Conservation (phyloP, 2,113 vertebrate genomes). For the Platichthys stellatus region DNA sequence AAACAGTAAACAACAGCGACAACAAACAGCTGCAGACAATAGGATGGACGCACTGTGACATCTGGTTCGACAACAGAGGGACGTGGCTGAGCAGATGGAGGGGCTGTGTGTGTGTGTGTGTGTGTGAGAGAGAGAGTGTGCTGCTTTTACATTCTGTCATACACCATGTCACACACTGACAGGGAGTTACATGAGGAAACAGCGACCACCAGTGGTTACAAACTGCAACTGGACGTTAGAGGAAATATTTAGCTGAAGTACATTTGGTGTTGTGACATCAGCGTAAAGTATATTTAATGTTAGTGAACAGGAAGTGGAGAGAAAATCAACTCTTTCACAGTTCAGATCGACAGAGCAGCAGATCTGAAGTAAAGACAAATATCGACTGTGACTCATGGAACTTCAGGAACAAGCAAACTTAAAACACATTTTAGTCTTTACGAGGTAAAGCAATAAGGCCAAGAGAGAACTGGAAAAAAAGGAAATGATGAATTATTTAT, state of each 20-base stretch:
- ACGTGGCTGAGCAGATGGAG: too few species aligned
- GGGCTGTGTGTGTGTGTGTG: too few species aligned
- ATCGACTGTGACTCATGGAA: too few species aligned
- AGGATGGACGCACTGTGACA: slow-evolving; percentile 31
- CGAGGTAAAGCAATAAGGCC: not conserved
- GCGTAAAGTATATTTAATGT: too few species aligned
- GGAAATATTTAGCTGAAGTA: slow-evolving; percentile 1
- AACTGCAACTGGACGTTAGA: slow-evolving; percentile 40
- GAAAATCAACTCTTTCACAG: slow-evolving; percentile 3
- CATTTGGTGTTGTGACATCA: too few species aligned
- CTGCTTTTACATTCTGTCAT: not conserved
- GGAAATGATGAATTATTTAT: too few species aligned
- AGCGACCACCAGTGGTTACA: slow-evolving; percentile 64
- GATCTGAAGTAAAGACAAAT: too few species aligned
- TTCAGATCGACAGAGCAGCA: too few species aligned
- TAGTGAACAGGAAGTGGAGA: too few species aligned
- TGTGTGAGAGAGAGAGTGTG: not conserved
- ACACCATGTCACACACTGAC: not conserved
- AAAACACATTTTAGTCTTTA: not conserved
- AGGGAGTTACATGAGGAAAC: slow-evolving; percentile 46
- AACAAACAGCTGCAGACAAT: slow-evolving; percentile 47
- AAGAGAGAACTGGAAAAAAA: not conserved
- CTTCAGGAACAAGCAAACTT: not conserved
- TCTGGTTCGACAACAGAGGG: slow-evolving; percentile 16
- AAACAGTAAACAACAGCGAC: slow-evolving; percentile 61